Conservation (phyloP, 2,113 vertebrate genomes). For the Abramis brama region DNA sequence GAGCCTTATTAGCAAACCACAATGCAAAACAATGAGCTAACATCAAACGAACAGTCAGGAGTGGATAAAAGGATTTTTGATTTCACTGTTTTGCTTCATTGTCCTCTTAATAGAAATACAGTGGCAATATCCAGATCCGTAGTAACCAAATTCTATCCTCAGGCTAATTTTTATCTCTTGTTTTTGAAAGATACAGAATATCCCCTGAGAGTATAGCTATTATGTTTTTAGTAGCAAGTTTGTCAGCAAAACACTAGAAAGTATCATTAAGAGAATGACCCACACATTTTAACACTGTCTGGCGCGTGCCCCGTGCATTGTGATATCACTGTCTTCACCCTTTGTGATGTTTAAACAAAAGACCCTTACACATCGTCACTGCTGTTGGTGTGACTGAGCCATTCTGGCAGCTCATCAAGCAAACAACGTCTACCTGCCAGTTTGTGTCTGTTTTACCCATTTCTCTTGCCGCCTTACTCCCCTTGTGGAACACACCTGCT, state of each 20-base stretch:
- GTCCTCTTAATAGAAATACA: constrained; percentile 10
- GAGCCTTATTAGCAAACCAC: constrained; percentile 5
- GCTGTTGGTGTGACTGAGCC: constrained; percentile 10
- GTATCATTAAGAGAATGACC: constrained; percentile 6
- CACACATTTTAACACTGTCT: background rate
- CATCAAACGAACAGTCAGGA: constrained; percentile 7
- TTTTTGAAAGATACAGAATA: constrained; percentile 27
- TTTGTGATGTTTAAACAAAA: background rate
- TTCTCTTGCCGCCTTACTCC: background rate
- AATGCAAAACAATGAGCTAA: constrained; percentile 14
- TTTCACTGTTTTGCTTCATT: constrained; percentile 16
- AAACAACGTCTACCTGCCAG: constrained; percentile 5
- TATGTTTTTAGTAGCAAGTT: too few species aligned
- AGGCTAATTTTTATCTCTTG: constrained; percentile 5
- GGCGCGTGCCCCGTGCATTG: background rate
- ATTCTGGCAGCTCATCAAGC: constrained; percentile 1
- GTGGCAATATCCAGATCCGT: background rate
- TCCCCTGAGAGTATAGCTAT: background rate
- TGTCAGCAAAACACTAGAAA: background rate
- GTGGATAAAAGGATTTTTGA: constrained; percentile 25
- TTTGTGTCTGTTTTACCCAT: constrained; percentile 27
- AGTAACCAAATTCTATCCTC: constrained; percentile 1
- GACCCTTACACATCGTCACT: background rate
- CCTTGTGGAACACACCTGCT: constrained; percentile 35
- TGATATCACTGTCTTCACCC: background rate